phyloP scores from a whole-genome alignment of 2,113 vertebrate genomes.

The Psilopogon haemacephalus region DNA sequence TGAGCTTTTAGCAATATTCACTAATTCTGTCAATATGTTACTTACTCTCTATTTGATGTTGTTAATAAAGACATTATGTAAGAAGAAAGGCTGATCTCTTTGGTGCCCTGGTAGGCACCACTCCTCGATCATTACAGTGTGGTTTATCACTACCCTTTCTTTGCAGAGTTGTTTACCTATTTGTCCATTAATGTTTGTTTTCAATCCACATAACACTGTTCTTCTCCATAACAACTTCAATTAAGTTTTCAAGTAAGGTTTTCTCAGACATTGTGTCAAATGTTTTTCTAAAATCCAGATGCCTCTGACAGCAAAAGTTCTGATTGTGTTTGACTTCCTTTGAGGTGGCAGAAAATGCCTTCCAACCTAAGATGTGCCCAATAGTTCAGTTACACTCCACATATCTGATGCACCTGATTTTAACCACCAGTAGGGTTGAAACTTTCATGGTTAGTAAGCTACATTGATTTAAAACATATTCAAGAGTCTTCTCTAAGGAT shows the following conservation, averaged over 20 bases:
- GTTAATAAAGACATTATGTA: background rate
- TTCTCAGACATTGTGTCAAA: conserved; percentile 17
- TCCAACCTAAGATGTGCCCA: background rate
- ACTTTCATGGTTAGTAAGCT: background rate
- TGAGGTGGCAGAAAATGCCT: background rate
- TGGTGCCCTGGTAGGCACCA: background rate
- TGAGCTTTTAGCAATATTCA: background rate
- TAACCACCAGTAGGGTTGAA: background rate
- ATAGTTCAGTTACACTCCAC: background rate
- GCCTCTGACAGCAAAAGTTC: background rate
- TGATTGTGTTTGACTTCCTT: background rate
- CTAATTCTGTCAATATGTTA: background rate
- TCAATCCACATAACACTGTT: background rate
- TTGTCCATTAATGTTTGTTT: conserved; percentile 37
- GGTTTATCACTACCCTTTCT: background rate
- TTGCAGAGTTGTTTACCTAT: conserved; percentile 1
- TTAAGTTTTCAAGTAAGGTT: conserved; percentile 31
- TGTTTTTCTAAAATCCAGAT: conserved; percentile 25
- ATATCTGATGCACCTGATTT: background rate
- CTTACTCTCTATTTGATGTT: background rate
- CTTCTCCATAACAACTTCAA: conserved; percentile 8
- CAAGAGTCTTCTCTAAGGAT: background rate
- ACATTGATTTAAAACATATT: background rate
- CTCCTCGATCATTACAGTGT: background rate
- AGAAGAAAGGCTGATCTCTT: background rate